Percentiles rank a stretch among this genome's conserved stretches.
These are phyloP conservation scores for Nerophis lumbriciformis DNA, from an alignment of 2,113 vertebrate genomes.

Conservation along the genomic window DNA sequence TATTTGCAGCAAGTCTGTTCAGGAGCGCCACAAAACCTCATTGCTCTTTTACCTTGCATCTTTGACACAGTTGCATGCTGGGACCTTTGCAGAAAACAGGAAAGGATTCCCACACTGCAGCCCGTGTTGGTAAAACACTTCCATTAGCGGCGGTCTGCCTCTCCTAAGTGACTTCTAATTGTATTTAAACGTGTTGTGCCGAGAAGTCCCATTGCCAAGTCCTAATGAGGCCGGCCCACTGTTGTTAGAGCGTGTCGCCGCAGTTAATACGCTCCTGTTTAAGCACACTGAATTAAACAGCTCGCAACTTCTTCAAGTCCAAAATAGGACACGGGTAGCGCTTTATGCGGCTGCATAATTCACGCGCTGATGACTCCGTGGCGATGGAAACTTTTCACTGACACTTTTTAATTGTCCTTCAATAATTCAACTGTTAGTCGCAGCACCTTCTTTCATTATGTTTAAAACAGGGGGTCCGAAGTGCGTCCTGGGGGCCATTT, in stretches of 20 bases:
- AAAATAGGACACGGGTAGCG: not conserved
- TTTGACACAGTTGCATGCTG: no score
- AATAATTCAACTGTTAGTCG: no score
- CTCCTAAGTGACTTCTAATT: conserved; percentile 8
- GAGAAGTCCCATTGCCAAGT: no score
- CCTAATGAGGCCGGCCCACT: not conserved
- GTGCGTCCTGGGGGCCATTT: no score
- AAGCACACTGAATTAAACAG: not conserved
- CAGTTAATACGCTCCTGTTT: not conserved
- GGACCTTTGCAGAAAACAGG: not conserved
- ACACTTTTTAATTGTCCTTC: no score
- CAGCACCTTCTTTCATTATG: no score
- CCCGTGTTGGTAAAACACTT: not conserved
- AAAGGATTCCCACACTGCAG: not conserved
- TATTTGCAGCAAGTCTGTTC: not conserved
- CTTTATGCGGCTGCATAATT: not conserved
- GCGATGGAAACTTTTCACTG: not conserved
- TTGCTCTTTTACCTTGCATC: not conserved
- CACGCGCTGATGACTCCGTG: not conserved
- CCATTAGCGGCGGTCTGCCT: not conserved
- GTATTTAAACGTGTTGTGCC: not conserved
- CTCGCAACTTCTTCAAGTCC: not conserved
- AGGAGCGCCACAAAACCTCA: not conserved
- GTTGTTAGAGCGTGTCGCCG: not conserved
- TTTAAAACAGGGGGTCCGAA: no score